These are phyloP conservation scores for Punctoribates punctum DNA, from an alignment of 2,888 invertebrate genomes.

Conservation along the genomic window DNA sequence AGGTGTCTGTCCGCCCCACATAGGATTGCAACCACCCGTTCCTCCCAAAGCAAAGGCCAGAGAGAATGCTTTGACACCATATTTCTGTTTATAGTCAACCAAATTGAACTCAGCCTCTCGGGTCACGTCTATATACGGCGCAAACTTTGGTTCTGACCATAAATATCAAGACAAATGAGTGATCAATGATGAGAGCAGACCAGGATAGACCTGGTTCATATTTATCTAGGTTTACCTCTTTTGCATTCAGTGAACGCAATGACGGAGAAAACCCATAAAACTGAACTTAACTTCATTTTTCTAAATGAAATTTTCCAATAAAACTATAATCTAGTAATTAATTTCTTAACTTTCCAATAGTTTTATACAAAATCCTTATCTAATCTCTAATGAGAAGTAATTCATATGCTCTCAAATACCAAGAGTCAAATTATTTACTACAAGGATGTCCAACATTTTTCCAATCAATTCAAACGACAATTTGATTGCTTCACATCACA, in stretches of 20 bases:
- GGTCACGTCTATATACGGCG: constrained; percentile 41
- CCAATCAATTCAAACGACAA: too few relatives aligned
- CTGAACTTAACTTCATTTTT: not conserved
- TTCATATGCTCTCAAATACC: too few relatives aligned
- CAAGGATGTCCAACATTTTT: too few relatives aligned
- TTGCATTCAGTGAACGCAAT: not conserved
- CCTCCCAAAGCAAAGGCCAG: constrained; percentile 43
- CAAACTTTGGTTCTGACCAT: constrained; percentile 25
- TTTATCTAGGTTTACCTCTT: not conserved
- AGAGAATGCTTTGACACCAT: constrained; percentile 42
- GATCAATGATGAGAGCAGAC: too few relatives aligned
- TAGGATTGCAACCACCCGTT: constrained; percentile 38
- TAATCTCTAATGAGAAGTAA: too few relatives aligned
- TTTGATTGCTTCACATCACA: too few relatives aligned
- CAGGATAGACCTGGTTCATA: not conserved
- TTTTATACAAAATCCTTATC: too few relatives aligned
- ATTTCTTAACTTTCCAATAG: too few relatives aligned
- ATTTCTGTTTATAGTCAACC: constrained; percentile 19
- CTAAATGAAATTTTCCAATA: not conserved
- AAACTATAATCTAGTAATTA: not conserved
- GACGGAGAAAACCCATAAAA: not conserved
- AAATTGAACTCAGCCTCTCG: constrained; percentile 20
- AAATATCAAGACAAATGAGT: not conserved
- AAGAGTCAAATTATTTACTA: too few relatives aligned
- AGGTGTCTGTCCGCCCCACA: constrained; percentile 37